phyloP scores from a whole-genome alignment of 2,113 vertebrate species.

The Kryptolebias marmoratus region DNA sequence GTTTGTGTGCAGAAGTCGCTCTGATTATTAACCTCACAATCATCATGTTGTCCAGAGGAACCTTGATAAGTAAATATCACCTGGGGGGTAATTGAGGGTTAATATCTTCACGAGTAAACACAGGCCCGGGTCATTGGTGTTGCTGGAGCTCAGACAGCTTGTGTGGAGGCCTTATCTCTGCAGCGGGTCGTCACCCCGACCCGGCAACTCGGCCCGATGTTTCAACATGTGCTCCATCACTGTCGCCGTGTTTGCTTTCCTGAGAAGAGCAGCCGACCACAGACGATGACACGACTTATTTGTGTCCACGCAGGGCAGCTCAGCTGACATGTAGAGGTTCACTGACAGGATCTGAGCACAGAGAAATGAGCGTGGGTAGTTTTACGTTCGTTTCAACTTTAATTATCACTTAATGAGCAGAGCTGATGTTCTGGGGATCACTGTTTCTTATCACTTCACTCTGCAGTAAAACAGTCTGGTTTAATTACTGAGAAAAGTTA shows the following conservation, averaged over 20 bases:
- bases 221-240: constrained; percentile 26
- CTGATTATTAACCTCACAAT: neutral
- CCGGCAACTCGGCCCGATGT: neutral
- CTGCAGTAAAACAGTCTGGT: too few species aligned
- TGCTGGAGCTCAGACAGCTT: constrained; percentile 1
- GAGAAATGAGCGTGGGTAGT: neutral
- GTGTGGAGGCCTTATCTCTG: constrained; percentile 11
- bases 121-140: neutral
- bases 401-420: too few species aligned
- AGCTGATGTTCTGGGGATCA: too few species aligned
- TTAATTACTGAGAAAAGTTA: too few species aligned
- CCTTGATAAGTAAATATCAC: neutral
- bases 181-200: neutral
- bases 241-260: constrained; percentile 23
- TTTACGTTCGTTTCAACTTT: too few species aligned
- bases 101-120: constrained; percentile 9
- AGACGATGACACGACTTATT: neutral
- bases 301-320: neutral
- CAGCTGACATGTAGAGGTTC: neutral
- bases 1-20: neutral
- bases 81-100: constrained; percentile 12
- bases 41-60: neutral
- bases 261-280: neutral
- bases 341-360: neutral
- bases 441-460: too few species aligned